Base-by-base conservation (phyloP, 2,888 invertebrate species). In the Tetanocera ferruginea region DNA sequence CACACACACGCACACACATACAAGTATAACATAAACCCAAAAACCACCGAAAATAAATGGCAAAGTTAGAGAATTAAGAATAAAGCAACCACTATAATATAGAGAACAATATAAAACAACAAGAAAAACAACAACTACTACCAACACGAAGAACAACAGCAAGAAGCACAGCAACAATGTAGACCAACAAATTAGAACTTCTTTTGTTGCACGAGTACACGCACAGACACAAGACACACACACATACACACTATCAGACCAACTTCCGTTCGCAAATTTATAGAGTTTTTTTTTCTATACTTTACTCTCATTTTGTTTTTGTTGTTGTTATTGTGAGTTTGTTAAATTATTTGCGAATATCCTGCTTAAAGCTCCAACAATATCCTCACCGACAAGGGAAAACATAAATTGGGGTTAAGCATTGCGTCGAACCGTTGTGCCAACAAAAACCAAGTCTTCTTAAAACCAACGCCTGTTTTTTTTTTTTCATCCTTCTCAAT, bases 321-420 rank as follows among this genome's bases (percentile, higher is more conserved):
- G 17, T 19, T 11, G 34, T 37, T 43, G 23, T 37, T 37, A 8
- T 19, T 43, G 37, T 43, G 67, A 49, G 11, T 69, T 49, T 69
- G 69, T 49, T 69, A 51, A 69, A 69, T 69, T 51, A 28, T 69
- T 51, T 51, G 69, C 69, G 69, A 28, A 49, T 69, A 69, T 69
- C 69, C 69, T 69, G 51, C 19, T 66, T 66, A 60, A 28, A 28
- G 28, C 60, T 60, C 28, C 11, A 60, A 14, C 60, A 60, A 55
- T n/a, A 60, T 28, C 60, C 60, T 28, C 25, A 60, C 60, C 60
- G 23, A 25, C 11, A 25, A 25, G 31, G 34, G 66, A 19, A 31
- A 51, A 49, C 69, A 69, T 69, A 69, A 69, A 69, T 69, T 69
- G 69, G 69, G 69, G 69, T 69, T 69, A 69, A 69, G 69, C 51